A percentile compares a stretch with the other conserved stretches of the same genome.
These are phyloP conservation scores for Gisinianus flammeolus DNA, from an alignment of 2,888 invertebrate species.

Conservation along the genomic window DNA sequence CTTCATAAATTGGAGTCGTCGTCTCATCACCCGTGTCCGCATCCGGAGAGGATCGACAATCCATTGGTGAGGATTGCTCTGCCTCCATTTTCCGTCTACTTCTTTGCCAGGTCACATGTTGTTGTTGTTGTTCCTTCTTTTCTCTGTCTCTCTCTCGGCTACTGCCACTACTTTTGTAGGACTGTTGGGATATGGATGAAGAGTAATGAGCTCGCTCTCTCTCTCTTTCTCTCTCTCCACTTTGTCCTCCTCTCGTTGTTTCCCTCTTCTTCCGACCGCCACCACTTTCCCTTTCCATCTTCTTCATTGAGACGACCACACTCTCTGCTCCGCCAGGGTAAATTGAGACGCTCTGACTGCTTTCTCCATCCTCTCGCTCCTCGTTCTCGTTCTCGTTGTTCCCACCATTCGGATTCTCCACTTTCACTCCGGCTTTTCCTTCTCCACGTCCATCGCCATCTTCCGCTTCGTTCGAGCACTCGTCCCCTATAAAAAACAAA, in stretches of 20 bases:
- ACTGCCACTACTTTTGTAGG: not conserved
- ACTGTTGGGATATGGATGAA: not conserved
- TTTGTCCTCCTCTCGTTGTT: not conserved
- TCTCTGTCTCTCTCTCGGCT: not conserved
- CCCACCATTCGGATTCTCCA: slow-evolving; percentile 40
- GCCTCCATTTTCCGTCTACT: not conserved
- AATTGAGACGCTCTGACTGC: not conserved
- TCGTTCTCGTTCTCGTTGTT: slow-evolving; percentile 14
- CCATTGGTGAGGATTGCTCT: slow-evolving; percentile 1
- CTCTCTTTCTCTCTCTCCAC: not conserved
- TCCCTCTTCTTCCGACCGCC: not conserved
- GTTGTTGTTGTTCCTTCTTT: not conserved
- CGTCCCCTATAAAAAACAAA: slow-evolving; percentile 30
- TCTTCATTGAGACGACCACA: slow-evolving; percentile 17
- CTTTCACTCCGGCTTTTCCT: slow-evolving; percentile 34
- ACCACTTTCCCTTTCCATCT: not conserved
- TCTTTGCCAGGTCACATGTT: not conserved
- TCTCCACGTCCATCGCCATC: slow-evolving; percentile 44
- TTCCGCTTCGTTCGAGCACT: slow-evolving; percentile 50
- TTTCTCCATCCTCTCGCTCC: slow-evolving; percentile 32
- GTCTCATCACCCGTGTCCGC: slow-evolving; percentile 20
- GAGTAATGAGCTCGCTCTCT: not conserved
- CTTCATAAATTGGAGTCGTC: not conserved
- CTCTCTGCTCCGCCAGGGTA: not conserved
- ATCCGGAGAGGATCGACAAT: slow-evolving; percentile 8